Evolutionary conservation across 2,797 vertebrate genomes (phyloP), one percentile per base, ranked within the genome.

Genomic region (Saxicola maurus): DNA sequence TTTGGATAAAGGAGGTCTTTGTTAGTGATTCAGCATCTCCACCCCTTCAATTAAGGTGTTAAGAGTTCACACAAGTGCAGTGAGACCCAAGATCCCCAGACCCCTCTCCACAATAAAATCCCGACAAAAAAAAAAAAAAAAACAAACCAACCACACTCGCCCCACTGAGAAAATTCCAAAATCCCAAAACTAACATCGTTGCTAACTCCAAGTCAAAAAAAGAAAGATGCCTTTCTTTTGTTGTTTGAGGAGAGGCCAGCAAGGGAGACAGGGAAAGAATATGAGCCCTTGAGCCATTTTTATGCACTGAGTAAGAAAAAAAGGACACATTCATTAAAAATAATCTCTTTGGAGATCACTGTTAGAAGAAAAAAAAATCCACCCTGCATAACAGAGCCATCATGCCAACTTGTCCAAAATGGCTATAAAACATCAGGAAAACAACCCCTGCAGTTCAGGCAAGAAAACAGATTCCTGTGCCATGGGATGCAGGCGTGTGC

Each of bases 41-140:
- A 93, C 94, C 94, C 93, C 92, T 94, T 95, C 90, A 95, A 94
- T 95, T 95, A 95, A 95, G 94, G 95, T 95, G 94, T 92, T 94
- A 95, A 94, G 92, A 96, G 95, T 94, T 95, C 93, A 95, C 94
- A 95, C 91, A 82, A 95, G 87, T 46, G 73, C 86, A 91, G 86
- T 9, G 82, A 95, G 94, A 93, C 38, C 42, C 45, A 57, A 87
- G 87, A 94, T 87, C 73, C 87, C 17, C 49, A 85, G 82, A 81
- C 43, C 65, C n/a, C 21, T n/a, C 28, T 53, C 73, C 55, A 72
- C 51, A 82, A 87, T 43, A 78, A 79, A 55, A 66, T 38, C 56
- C 13, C 16, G 17, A 6, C 18, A 52, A n/a, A 30, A 10, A n/a
- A 28, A 33, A 31, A 49, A 35, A 9, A 73, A 19, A 30, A 42